Percentiles rank a stretch among this genome's conserved stretches.
Conservation (phyloP, 2,797 vertebrate genomes). For the Chelonia mydas region DNA sequence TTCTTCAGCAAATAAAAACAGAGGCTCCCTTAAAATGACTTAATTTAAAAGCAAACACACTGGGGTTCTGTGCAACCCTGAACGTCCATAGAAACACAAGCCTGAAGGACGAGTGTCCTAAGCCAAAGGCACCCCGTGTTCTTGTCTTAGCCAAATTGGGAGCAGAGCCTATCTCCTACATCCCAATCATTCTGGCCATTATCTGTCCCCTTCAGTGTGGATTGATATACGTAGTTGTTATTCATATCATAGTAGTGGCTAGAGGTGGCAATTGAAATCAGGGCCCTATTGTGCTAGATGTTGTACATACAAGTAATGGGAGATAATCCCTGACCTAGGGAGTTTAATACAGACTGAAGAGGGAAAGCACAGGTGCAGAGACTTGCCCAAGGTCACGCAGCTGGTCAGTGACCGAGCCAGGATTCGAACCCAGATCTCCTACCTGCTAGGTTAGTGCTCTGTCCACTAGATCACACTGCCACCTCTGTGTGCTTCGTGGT, state of each 20-base stretch:
- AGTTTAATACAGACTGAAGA: not conserved
- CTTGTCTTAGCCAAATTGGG: not conserved
- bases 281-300: not conserved
- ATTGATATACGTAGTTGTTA: not conserved
- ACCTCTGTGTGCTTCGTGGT: accelerated
- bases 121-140: not conserved
- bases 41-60: accelerated
- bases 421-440: not conserved
- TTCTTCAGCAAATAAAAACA: not conserved
- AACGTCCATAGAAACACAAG: accelerated
- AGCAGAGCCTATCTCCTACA: not conserved
- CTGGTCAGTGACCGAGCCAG: not conserved
- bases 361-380: not conserved
- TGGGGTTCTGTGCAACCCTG: not conserved
- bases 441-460: accelerated
- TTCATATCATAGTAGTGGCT: not conserved
- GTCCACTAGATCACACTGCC: accelerated
- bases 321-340: not conserved
- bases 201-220: not conserved
- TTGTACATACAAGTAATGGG: not conserved
- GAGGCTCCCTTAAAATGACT: accelerated
- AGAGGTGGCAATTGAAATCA: not conserved
- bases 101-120: not conserved
- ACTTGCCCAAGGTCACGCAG: not conserved
- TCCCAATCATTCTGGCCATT: accelerated